Evolutionary conservation across 1,140 invertebrate genomes (phyloP).

Genomic region (Mylabris phalerata): DNA sequence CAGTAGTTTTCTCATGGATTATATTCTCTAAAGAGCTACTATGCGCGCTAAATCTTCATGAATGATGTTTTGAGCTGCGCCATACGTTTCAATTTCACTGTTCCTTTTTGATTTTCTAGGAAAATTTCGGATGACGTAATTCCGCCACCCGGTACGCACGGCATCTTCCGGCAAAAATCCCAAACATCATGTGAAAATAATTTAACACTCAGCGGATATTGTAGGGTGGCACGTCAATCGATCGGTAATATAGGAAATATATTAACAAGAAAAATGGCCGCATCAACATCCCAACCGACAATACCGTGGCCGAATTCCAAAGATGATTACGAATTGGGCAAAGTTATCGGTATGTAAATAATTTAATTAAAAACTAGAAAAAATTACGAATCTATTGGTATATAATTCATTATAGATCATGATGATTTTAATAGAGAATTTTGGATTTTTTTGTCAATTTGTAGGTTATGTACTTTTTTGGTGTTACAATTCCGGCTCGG

Average conservation of each 20-base stretch:
- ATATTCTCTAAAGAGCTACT: too few species aligned
- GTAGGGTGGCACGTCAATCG: conserved; percentile 44
- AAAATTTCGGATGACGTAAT: conserved; percentile 54
- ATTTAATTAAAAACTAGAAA: neutral
- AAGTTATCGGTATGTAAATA: conserved; percentile 72
- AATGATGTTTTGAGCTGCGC: too few species aligned
- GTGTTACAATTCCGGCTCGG: conserved; percentile 31
- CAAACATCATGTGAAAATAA: conserved; percentile 45
- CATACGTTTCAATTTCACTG: too few species aligned
- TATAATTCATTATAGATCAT: neutral
- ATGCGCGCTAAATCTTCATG: too few species aligned
- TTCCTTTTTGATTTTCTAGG: conserved; percentile 38
- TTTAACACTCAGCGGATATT: conserved; percentile 39
- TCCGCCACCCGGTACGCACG: conserved; percentile 54
- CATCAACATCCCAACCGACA: conserved; percentile 51
- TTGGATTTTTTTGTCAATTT: conserved; percentile 11
- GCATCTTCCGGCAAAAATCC: conserved; percentile 58
- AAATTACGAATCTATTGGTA: neutral
- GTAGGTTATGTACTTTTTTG: conserved; percentile 37
- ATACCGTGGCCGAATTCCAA: conserved; percentile 84
- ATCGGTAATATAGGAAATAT: conserved; percentile 51
- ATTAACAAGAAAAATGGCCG: conserved; percentile 65
- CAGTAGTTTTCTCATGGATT: too few species aligned
- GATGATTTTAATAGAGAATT: neutral
- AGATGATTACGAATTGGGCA: conserved; percentile 89